Conservation (phyloP, 2,888 invertebrate species). For the Agapostemon virescens region DNA sequence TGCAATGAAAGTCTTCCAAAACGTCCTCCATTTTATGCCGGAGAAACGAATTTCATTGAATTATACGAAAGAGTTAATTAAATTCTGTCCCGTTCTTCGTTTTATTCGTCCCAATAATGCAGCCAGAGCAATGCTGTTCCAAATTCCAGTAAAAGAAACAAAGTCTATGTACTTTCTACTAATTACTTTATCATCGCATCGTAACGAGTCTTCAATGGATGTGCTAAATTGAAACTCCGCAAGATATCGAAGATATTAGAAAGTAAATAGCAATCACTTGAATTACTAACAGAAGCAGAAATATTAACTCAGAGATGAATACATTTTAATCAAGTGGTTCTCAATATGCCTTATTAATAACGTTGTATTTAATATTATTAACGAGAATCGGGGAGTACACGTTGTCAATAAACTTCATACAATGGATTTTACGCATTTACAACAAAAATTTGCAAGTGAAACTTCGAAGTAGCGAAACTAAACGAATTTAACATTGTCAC, state of each 20-base stretch:
- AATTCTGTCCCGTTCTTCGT: neutral
- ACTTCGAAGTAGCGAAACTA: too few species aligned
- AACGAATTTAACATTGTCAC: too few species aligned
- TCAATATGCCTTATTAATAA: neutral
- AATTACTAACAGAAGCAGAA: neutral
- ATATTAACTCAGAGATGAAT: neutral
- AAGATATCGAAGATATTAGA: neutral
- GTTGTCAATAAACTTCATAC: too few species aligned
- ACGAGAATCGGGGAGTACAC: too few species aligned
- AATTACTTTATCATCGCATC: neutral
- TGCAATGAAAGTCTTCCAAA: neutral
- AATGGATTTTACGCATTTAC: too few species aligned
- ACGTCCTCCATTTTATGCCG: neutral
- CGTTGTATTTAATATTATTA: neutral
- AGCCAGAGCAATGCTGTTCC: neutral
- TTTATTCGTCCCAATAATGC: neutral
- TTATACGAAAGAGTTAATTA: neutral
- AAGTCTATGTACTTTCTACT: constrained; percentile 5
- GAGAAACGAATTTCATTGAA: neutral
- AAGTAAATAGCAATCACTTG: neutral
- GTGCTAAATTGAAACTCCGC: neutral
- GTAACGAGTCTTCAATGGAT: neutral
- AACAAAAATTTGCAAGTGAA: too few species aligned
- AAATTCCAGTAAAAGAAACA: constrained; percentile 2
- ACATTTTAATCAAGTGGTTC: neutral